A percentile compares a stretch with the other conserved stretches of the same genome.
phyloP scores from a whole-genome alignment of 1,140 invertebrate genomes.

The Neodiprion virginianus region DNA sequence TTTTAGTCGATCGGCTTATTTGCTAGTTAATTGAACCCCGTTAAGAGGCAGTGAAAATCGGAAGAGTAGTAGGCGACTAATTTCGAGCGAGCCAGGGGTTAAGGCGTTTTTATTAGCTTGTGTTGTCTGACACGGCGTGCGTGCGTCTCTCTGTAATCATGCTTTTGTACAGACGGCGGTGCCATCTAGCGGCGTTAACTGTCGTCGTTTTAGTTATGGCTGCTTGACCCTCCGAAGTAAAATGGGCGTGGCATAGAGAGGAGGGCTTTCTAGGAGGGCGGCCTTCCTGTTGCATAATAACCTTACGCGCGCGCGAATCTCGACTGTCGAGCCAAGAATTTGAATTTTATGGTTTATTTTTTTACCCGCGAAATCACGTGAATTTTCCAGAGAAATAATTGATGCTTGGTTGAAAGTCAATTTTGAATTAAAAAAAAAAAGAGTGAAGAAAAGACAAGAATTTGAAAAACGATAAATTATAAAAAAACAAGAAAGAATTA shows the following conservation, averaged over 20 bases:
- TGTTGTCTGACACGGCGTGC: background rate
- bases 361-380: too few species aligned
- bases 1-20: background rate
- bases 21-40: background rate
- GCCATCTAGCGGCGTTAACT: slow-evolving; percentile 56
- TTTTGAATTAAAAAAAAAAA: too few species aligned
- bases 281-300: background rate
- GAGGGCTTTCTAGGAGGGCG: slow-evolving; percentile 39
- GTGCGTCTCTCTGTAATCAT: background rate
- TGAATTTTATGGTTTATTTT: background rate
- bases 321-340: background rate
- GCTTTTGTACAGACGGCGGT: slow-evolving; percentile 34
- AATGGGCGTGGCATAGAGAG: slow-evolving; percentile 47
- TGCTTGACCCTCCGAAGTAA: slow-evolving; percentile 42
- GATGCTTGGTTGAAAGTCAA: too few species aligned
- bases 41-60: background rate
- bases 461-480: too few species aligned
- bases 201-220: slow-evolving; percentile 58
- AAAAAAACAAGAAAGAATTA: too few species aligned
- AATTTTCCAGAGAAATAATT: too few species aligned
- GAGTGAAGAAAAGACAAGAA: too few species aligned
- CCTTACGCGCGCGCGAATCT: background rate
- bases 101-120: background rate
- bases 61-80: background rate
- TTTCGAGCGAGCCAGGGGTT: background rate